Evolutionary conservation across 2,888 invertebrate species (phyloP).

Genomic region (Eupithecia centaureata): DNA sequence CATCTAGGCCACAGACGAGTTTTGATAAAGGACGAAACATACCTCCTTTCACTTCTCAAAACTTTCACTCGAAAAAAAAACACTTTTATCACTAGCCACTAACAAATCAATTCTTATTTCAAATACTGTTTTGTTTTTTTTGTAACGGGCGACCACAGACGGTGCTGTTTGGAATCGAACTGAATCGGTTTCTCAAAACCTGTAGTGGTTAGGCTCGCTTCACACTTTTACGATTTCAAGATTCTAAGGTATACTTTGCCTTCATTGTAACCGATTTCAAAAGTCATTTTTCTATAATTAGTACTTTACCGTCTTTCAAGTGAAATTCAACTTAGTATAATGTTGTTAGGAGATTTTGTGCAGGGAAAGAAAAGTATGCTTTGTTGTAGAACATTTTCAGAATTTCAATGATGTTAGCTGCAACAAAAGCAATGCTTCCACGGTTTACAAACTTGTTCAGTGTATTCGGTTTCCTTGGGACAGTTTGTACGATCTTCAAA

Average conservation of each 20-base stretch:
- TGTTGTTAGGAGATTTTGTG: not conserved
- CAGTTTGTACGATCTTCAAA: too few relatives aligned
- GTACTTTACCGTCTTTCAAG: not conserved
- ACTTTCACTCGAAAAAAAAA: slow-evolving; percentile 69
- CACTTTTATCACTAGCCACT: slow-evolving; percentile 35
- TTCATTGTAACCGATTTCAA: not conserved
- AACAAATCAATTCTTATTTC: slow-evolving; percentile 40
- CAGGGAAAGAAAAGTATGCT: not conserved
- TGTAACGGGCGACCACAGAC: slow-evolving; percentile 49
- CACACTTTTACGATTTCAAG: slow-evolving; percentile 38
- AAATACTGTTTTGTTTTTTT: slow-evolving; percentile 42
- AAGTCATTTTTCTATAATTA: not conserved
- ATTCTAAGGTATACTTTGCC: not conserved
- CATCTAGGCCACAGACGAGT: slow-evolving; percentile 40
- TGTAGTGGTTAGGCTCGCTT: slow-evolving; percentile 59
- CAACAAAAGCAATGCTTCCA: too few relatives aligned
- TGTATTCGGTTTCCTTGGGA: too few relatives aligned
- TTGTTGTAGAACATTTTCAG: not conserved
- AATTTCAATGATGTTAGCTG: not conserved
- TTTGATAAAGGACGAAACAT: slow-evolving; percentile 58
- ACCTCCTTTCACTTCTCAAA: slow-evolving; percentile 79
- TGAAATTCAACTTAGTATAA: not conserved
- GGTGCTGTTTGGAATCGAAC: slow-evolving; percentile 58
- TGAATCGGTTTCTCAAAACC: slow-evolving; percentile 70
- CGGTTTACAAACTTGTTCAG: too few relatives aligned